A percentile compares a stretch with the other conserved stretches of the same genome.
These are phyloP conservation scores for Onychomys leucogaster DNA, from an alignment of 2,797 vertebrate genomes.

Conservation along the genomic window DNA sequence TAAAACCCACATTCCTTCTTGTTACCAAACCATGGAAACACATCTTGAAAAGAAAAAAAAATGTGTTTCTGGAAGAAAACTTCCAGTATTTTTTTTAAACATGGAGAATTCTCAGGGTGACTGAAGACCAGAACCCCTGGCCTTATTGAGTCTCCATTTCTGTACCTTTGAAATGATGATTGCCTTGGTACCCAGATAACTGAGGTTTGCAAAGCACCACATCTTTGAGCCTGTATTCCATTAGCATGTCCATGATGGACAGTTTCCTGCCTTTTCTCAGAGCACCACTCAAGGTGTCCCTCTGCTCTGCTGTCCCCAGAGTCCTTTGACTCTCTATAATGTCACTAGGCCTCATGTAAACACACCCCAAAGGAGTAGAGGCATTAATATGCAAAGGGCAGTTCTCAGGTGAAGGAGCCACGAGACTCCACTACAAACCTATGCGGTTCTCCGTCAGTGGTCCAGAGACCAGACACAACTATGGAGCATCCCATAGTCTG, in stretches of 20 bases:
- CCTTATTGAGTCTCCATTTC: neutral
- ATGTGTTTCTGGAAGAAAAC: neutral
- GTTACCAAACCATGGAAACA: neutral
- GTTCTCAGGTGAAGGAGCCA: neutral
- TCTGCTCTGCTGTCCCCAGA: neutral
- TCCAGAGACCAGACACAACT: neutral
- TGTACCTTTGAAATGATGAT: neutral
- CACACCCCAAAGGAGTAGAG: neutral
- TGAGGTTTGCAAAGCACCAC: accelerated
- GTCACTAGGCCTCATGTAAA: neutral
- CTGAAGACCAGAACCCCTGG: neutral
- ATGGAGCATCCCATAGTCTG: neutral
- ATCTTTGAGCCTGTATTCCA: too few species aligned
- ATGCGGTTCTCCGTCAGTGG: accelerated
- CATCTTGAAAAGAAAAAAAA: neutral
- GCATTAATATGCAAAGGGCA: neutral
- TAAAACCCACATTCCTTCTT: neutral
- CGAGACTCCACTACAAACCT: accelerated
- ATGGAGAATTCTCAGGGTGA: neutral
- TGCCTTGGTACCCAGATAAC: neutral
- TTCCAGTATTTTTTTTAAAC: neutral
- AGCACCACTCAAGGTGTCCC: neutral
- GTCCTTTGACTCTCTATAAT: neutral
- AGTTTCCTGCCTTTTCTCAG: too few species aligned
- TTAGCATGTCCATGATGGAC: neutral